A percentile compares a stretch with the other conserved stretches of the same genome.
phyloP scores from a whole-genome alignment of 2,888 invertebrate genomes.

The Nephrotoma appendiculata region DNA sequence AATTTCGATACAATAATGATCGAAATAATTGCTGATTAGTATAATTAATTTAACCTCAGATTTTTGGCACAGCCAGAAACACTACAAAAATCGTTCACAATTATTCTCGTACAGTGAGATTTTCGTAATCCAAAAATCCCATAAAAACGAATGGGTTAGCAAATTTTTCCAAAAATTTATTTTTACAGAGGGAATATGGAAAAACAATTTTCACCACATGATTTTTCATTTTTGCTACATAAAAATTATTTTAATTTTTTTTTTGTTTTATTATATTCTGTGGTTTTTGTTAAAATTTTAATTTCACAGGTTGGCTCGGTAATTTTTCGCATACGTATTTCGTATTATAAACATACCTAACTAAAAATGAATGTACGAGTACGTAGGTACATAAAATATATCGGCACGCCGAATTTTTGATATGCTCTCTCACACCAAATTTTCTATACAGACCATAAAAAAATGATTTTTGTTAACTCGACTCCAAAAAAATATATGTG shows the following conservation, averaged over 20 bases:
- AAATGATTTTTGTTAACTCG: background rate
- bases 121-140: background rate
- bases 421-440: background rate
- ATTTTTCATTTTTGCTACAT: background rate
- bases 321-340: background rate
- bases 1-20: background rate
- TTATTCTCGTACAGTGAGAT: background rate
- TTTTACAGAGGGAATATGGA: background rate
- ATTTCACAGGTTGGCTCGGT: background rate
- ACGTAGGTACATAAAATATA: background rate
- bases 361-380: background rate
- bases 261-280: background rate
- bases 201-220: background rate
- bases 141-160: background rate
- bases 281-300: background rate
- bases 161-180: background rate
- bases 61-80: background rate
- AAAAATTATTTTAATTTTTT: background rate
- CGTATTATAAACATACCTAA: background rate
- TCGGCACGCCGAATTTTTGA: background rate
- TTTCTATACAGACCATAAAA: background rate
- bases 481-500: background rate
- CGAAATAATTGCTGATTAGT: background rate
- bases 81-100: background rate
- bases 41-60: background rate